A percentile compares a stretch with the other conserved stretches of the same genome.
These are phyloP conservation scores for Pristiophorus japonicus DNA, from an alignment of 2,113 vertebrate genomes.

Conservation along the genomic window DNA sequence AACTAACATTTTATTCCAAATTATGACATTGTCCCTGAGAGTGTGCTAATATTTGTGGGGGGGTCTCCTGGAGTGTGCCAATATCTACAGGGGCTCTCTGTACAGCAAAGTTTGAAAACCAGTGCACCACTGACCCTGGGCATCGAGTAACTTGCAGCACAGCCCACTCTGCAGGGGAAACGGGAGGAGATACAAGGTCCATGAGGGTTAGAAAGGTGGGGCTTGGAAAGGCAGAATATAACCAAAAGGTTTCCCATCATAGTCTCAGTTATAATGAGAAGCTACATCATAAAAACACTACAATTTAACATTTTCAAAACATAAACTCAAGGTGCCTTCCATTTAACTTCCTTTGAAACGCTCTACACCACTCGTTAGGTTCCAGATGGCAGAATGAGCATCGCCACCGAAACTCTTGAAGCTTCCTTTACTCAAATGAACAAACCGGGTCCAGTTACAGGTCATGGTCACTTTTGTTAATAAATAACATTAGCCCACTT, in stretches of 20 bases:
- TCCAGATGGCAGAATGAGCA: slow-evolving; percentile 44
- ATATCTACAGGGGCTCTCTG: background rate
- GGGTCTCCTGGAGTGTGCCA: background rate
- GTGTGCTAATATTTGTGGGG: background rate
- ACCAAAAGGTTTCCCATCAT: background rate
- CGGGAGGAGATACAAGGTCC: too few species aligned
- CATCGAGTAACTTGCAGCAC: background rate
- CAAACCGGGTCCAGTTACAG: slow-evolving; percentile 35
- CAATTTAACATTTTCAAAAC: slow-evolving; percentile 47
- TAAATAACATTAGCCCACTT: slow-evolving; percentile 28
- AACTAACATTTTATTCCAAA: background rate
- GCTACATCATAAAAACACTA: background rate
- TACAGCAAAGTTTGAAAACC: background rate
- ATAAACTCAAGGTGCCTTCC: slow-evolving; percentile 42
- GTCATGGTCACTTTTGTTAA: slow-evolving; percentile 10
- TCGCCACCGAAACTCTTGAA: background rate
- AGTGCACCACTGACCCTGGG: background rate
- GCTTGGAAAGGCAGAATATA: background rate
- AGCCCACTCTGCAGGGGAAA: background rate
- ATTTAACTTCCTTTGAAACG: slow-evolving; percentile 41
- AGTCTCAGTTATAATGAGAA: background rate
- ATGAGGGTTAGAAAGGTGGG: background rate
- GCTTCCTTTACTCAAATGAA: background rate
- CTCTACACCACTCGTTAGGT: slow-evolving; percentile 44
- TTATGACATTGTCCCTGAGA: background rate